These are phyloP conservation scores for Drosophila littoralis DNA, from an alignment of 1,140 invertebrate species.

Conservation along the genomic window DNA sequence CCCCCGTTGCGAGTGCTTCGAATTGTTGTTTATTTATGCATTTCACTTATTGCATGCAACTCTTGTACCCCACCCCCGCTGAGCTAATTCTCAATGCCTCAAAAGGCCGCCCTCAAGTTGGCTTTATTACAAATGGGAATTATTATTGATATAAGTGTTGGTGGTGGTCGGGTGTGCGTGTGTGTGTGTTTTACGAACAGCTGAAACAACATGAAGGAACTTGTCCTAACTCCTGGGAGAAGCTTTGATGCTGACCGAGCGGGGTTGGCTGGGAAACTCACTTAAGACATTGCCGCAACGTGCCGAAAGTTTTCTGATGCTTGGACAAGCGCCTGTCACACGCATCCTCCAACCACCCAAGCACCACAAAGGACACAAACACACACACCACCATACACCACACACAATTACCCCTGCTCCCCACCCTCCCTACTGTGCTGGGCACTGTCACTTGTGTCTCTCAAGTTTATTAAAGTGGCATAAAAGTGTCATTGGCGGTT, in stretches of 20 bases:
- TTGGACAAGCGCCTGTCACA: conserved; percentile 45
- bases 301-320: conserved; percentile 67
- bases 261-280: conserved; percentile 14
- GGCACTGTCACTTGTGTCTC: conserved; percentile 43
- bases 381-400: conserved; percentile 1
- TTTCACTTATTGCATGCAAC: conserved; percentile 52
- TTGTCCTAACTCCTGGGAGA: conserved; percentile 42
- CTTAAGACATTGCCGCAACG: conserved; percentile 70
- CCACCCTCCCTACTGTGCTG: no score
- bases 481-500: conserved; percentile 82
- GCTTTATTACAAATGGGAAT: conserved; percentile 53
- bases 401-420: not conserved
- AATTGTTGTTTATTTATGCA: conserved; percentile 70
- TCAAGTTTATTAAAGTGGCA: conserved; percentile 83
- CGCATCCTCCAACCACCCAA: conserved; percentile 14
- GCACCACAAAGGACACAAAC: conserved; percentile 11
- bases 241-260: not conserved
- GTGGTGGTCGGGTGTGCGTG: not conserved
- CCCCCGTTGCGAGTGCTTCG: not conserved
- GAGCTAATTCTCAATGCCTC: conserved; percentile 19
- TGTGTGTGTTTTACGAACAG: conserved; percentile 24
- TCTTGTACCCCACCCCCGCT: not conserved
- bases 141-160: conserved; percentile 59
- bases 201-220: conserved; percentile 42
- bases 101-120: conserved; percentile 29